These are phyloP conservation scores for Penaeus indicus DNA, from an alignment of 1,140 invertebrate species.

Conservation along the genomic window DNA sequence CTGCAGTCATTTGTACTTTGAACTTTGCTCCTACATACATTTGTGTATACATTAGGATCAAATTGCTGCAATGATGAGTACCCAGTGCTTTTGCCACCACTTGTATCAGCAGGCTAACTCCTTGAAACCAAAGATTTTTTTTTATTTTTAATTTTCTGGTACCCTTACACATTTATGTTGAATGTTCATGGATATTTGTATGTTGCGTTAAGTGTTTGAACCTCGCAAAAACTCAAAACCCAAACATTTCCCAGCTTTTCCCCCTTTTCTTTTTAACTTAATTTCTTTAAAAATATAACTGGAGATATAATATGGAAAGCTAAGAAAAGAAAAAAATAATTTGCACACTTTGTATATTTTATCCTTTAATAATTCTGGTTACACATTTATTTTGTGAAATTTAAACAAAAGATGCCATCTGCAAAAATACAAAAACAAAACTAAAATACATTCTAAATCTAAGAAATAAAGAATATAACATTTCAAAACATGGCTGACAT, in stretches of 20 bases:
- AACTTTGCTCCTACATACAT: background rate
- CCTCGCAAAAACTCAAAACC: conserved; percentile 61
- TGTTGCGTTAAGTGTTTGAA: conserved; percentile 48
- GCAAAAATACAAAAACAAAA: background rate
- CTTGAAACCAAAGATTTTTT: conserved; percentile 61
- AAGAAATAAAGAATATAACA: too few species aligned
- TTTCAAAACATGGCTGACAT: conserved; percentile 68
- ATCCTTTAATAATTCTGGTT: background rate
- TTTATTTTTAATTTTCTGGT: conserved; percentile 35
- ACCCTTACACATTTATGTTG: conserved; percentile 50
- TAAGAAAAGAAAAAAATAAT: conserved; percentile 10
- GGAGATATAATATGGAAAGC: conserved; percentile 59
- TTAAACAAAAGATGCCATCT: background rate
- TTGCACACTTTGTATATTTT: conserved; percentile 14
- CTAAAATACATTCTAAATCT: background rate
- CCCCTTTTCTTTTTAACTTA: conserved; percentile 48
- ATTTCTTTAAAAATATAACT: conserved; percentile 59
- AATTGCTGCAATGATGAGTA: conserved; percentile 37
- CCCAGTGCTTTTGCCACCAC: conserved; percentile 39
- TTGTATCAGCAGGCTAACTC: conserved; percentile 47
- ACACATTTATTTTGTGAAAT: background rate
- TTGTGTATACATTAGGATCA: conserved; percentile 24
- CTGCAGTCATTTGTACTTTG: conserved; percentile 7
- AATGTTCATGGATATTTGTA: conserved; percentile 44
- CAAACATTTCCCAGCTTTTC: conserved; percentile 56